Evolutionary conservation across 2,888 invertebrate genomes (phyloP).

Genomic region (Heliconius hortense): DNA sequence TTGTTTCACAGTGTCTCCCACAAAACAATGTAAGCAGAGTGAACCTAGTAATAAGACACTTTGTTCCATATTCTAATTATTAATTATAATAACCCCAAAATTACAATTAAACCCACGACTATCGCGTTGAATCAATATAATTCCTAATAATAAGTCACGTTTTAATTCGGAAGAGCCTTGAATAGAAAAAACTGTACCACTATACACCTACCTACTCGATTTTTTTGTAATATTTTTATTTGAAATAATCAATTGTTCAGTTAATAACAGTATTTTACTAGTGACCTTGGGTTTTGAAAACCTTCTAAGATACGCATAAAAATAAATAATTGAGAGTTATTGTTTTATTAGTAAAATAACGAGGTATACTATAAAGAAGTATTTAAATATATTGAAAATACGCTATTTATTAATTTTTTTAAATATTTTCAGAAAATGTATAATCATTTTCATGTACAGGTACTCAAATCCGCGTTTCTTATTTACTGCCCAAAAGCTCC

Average conservation of each 20-base stretch:
- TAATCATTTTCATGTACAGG: too few species aligned
- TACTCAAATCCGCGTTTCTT: too few species aligned
- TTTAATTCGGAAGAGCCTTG: background rate
- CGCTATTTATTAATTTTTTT: too few species aligned
- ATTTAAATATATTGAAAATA: too few species aligned
- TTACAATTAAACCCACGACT: background rate
- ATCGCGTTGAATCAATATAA: background rate
- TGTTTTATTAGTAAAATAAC: background rate
- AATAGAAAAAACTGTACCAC: background rate
- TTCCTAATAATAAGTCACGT: background rate
- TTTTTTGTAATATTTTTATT: background rate
- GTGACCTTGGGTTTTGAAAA: background rate
- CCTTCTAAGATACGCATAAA: background rate
- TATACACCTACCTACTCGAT: background rate
- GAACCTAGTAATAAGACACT: too few species aligned
- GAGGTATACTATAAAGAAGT: too few species aligned
- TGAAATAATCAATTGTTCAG: background rate
- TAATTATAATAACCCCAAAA: background rate
- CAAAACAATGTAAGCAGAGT: too few species aligned
- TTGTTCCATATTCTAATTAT: too few species aligned
- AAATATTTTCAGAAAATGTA: too few species aligned
- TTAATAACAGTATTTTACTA: background rate
- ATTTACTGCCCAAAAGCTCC: too few species aligned
- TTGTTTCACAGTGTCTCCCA: too few species aligned
- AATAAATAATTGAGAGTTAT: background rate